Evolutionary conservation across 2,797 vertebrate genomes (phyloP).

Genomic region (Pristis pectinata): DNA sequence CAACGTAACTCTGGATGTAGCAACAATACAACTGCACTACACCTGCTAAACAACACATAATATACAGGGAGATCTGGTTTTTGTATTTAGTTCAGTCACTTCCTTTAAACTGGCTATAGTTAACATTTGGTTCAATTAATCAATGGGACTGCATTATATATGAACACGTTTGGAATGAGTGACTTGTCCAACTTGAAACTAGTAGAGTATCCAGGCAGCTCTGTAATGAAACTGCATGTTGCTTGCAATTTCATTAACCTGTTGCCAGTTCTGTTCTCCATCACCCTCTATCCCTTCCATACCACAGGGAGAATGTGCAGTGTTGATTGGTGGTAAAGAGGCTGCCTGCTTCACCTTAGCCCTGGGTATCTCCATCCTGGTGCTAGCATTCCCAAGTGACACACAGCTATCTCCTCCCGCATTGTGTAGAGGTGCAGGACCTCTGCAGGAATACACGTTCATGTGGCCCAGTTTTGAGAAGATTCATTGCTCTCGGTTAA

Average conservation of each 20-base stretch:
- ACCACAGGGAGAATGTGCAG: background rate
- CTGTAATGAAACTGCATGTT: background rate
- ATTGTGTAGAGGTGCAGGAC: background rate
- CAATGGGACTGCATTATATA: background rate
- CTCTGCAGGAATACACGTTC: background rate
- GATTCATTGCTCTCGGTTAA: background rate
- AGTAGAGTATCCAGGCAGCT: background rate
- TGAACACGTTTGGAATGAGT: background rate
- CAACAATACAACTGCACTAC: no score
- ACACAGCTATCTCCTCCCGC: background rate
- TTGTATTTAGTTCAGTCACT: background rate
- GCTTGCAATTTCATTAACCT: background rate
- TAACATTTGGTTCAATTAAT: background rate
- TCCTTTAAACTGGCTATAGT: background rate
- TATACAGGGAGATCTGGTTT: no score
- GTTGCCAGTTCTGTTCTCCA: background rate
- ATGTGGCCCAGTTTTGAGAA: background rate
- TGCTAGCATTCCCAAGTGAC: background rate
- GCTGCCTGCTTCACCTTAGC: background rate
- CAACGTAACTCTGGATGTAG: no score
- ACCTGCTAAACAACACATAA: no score
- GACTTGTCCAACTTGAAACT: background rate
- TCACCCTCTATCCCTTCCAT: background rate
- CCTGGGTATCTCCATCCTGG: background rate
- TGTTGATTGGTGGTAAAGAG: background rate